phyloP scores from a whole-genome alignment of 1,140 invertebrate genomes.

The Ips nitidus region DNA sequence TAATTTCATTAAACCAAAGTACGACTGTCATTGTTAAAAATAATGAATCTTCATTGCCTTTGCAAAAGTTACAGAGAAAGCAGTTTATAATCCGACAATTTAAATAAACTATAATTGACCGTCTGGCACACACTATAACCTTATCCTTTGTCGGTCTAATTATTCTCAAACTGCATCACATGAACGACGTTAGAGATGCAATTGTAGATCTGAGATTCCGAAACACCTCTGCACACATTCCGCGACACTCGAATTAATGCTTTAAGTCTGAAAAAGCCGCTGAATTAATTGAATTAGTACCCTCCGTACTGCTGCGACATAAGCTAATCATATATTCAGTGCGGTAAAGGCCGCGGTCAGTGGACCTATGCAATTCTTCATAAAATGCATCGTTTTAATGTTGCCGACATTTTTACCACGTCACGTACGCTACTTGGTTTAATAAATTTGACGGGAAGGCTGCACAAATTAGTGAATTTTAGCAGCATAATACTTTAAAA shows the following conservation, averaged over 20 bases:
- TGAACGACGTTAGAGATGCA: neutral
- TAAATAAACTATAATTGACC: slow-evolving; percentile 10
- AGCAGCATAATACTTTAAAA: too few relatives aligned
- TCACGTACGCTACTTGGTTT: slow-evolving; percentile 35
- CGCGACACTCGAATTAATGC: slow-evolving; percentile 24
- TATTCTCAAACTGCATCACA: neutral
- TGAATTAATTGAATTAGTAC: slow-evolving; percentile 36
- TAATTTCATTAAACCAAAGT: slow-evolving; percentile 3
- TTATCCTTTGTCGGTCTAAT: slow-evolving; percentile 13
- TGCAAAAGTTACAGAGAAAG: neutral
- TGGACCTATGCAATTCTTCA: slow-evolving; percentile 37
- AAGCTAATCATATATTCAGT: slow-evolving; percentile 36
- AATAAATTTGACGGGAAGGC: neutral
- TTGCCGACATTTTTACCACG: slow-evolving; percentile 31
- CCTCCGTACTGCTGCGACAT: slow-evolving; percentile 30
- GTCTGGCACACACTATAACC: neutral
- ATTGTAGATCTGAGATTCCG: slow-evolving; percentile 33
- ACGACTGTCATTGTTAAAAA: slow-evolving; percentile 2
- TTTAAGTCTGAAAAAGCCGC: slow-evolving; percentile 24
- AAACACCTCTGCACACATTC: slow-evolving; percentile 38
- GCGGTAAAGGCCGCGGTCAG: slow-evolving; percentile 37
- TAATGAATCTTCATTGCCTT: neutral
- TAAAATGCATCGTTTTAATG: slow-evolving; percentile 24
- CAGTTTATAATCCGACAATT: neutral
- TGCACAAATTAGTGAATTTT: too few relatives aligned